A percentile compares a stretch with the other conserved stretches of the same genome.
These are phyloP conservation scores for Gallirallus australis DNA, from an alignment of 2,797 vertebrate genomes.

Conservation along the genomic window DNA sequence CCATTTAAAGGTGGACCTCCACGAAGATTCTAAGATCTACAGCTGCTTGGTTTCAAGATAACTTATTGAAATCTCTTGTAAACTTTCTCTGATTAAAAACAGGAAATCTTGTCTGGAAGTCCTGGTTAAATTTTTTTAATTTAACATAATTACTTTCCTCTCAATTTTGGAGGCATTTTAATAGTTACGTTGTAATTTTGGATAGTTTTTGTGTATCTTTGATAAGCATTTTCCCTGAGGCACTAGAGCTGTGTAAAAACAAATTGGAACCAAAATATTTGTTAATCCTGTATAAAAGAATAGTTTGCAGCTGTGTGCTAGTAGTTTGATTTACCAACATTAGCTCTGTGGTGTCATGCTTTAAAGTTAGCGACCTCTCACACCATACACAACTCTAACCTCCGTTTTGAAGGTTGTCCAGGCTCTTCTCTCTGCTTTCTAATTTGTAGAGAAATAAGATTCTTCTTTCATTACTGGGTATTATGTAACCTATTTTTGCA, in stretches of 20 bases:
- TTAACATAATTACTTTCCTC: slow-evolving; percentile 81
- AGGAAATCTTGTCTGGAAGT: slow-evolving; percentile 77
- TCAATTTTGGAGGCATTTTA: slow-evolving; percentile 83
- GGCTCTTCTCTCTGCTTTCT: slow-evolving; percentile 75
- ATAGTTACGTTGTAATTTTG: slow-evolving; percentile 82
- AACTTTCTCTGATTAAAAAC: slow-evolving; percentile 77
- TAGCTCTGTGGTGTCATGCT: slow-evolving; percentile 74
- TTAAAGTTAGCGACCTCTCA: slow-evolving; percentile 70
- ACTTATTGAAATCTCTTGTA: slow-evolving; percentile 83
- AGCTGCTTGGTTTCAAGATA: slow-evolving; percentile 77
- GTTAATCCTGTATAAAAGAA: slow-evolving; percentile 63
- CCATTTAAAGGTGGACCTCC: slow-evolving; percentile 92
- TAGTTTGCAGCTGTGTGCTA: slow-evolving; percentile 70
- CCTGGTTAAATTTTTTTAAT: slow-evolving; percentile 78
- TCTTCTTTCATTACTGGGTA: slow-evolving; percentile 82
- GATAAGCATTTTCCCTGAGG: slow-evolving; percentile 70
- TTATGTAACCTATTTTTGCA: slow-evolving; percentile 86
- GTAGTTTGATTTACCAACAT: slow-evolving; percentile 73
- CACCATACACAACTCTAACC: slow-evolving; percentile 61
- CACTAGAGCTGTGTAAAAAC: slow-evolving; percentile 67
- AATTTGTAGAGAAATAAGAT: slow-evolving; percentile 79
- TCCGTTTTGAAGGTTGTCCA: slow-evolving; percentile 75
- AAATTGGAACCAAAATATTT: slow-evolving; percentile 67
- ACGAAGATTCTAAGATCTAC: slow-evolving; percentile 87
- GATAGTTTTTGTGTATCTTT: slow-evolving; percentile 78